Base-by-base conservation (phyloP, 1,140 invertebrate genomes). In the Drosophila ohnishii region DNA sequence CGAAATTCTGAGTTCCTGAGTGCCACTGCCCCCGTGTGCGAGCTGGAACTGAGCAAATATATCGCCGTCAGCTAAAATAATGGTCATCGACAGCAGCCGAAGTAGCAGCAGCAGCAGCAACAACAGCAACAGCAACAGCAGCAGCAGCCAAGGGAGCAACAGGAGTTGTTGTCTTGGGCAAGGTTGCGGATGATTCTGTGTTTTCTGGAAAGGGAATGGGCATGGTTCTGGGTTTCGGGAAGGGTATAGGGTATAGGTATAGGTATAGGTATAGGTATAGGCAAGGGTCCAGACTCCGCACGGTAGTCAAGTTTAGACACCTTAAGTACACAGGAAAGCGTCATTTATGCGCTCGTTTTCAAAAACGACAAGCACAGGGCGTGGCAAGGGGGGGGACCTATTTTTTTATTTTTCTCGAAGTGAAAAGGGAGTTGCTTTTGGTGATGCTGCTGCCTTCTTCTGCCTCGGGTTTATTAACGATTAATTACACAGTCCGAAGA, bases 261-360 rank as follows among this genome's bases (percentile, higher is more conserved):
- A 30, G 35, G 19, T 25, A 50, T 50, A 50, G 28, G 25, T 14
- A 39, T 37, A 30, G 57, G 44, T 62, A 32, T 37, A 22, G 16
- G 56, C 32, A 55, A 22, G 45, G 60, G 47, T 16, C 22, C 47
- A 32, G 42, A 47, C 65, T 55, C 50, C 35, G 63, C 76, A 86
- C 83, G 80, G 83, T 86, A 86, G 83, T 86, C 83, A 86, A 86
- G 83, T 86, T 86, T 86, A 83, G 83, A 86, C 83, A 86, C 83
- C 83, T 86, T 87, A 86, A 88, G 80, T 86, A 88, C 84, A 86
- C 83, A 87, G 83, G 83, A 83, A 87, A 83, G 83, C 83, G 83
- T 88, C 83, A 88, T 83, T 86, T 87, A 86, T 77, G 72, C 76
- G 84, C 83, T 86, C 82, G 82, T 86, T 86, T 69, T 81, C 61